phyloP scores from a whole-genome alignment of 2,888 invertebrate species.

The Melanotus villosus region DNA sequence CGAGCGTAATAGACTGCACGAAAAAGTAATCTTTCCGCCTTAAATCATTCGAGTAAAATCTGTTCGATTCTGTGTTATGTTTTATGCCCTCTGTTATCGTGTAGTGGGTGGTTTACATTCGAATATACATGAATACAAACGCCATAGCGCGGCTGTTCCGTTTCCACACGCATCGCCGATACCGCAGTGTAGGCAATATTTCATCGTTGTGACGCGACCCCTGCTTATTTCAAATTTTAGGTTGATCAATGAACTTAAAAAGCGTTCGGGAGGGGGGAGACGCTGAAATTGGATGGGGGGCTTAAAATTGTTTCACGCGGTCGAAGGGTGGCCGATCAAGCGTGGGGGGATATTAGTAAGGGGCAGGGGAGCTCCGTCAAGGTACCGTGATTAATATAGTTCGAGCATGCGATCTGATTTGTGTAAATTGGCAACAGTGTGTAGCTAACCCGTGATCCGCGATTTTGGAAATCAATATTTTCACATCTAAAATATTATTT shows the following conservation, averaged over 20 bases:
- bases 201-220: conserved; percentile 58
- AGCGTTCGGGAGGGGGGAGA: conserved; percentile 54
- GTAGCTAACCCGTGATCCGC: conserved; percentile 51
- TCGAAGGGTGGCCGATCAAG: conserved; percentile 60
- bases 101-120: conserved; percentile 59
- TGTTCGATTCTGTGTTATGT: conserved; percentile 51
- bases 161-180: conserved; percentile 58
- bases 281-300: conserved; percentile 52
- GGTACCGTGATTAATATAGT: conserved; percentile 71
- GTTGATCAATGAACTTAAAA: conserved; percentile 64
- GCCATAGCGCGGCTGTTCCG: conserved; percentile 53
- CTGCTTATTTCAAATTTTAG: conserved; percentile 61
- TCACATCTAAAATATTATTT: neutral
- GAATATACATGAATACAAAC: conserved; percentile 58
- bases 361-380: conserved; percentile 68
- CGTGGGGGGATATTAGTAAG: conserved; percentile 57
- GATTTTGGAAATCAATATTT: conserved; percentile 64
- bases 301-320: conserved; percentile 63
- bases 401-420: conserved; percentile 71
- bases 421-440: conserved; percentile 67
- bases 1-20: conserved; percentile 38
- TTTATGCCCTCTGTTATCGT: conserved; percentile 56
- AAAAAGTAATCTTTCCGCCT: conserved; percentile 42
- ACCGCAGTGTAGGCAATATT: conserved; percentile 59
- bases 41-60: conserved; percentile 54